phyloP scores from a whole-genome alignment of 2,797 vertebrate genomes.

The Falco berigora region DNA sequence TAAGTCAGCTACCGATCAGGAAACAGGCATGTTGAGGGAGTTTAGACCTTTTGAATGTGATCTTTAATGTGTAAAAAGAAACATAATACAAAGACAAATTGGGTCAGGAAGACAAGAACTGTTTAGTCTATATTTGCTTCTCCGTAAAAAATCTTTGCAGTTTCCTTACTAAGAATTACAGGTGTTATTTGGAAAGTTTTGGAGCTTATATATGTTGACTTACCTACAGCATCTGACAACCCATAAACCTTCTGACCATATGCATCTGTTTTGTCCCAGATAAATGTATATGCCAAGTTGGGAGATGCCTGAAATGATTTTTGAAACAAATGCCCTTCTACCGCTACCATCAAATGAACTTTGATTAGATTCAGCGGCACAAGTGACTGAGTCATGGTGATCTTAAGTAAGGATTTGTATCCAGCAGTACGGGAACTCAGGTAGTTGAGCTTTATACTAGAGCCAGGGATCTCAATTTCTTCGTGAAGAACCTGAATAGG shows the following conservation, averaged over 20 bases:
- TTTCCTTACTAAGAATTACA: not conserved
- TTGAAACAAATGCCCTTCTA: constrained; percentile 97
- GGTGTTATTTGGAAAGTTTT: not conserved
- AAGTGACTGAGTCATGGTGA: constrained; percentile 93
- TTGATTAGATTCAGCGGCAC: constrained; percentile 95
- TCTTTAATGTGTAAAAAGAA: not conserved
- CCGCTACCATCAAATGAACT: constrained; percentile 97
- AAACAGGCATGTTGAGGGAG: not conserved
- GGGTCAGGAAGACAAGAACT: not conserved
- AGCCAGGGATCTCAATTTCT: constrained; percentile 92
- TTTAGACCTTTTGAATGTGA: not conserved
- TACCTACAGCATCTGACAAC: constrained; percentile 92
- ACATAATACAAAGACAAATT: not conserved
- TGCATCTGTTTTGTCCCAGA: constrained; percentile 98
- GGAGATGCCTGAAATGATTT: constrained; percentile 97
- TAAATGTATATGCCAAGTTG: constrained; percentile 95
- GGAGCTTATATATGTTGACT: constrained; percentile 35
- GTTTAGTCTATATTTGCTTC: not conserved
- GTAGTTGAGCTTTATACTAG: constrained; percentile 89
- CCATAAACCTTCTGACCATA: constrained; percentile 95
- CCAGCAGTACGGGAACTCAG: constrained; percentile 93
- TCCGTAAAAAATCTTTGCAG: not conserved
- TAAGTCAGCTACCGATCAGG: not conserved
- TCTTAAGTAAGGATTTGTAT: constrained; percentile 94
- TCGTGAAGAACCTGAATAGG: constrained; percentile 91